Conservation (phyloP, 2,888 invertebrate species). For the Chalcosyrphus nemorum region DNA sequence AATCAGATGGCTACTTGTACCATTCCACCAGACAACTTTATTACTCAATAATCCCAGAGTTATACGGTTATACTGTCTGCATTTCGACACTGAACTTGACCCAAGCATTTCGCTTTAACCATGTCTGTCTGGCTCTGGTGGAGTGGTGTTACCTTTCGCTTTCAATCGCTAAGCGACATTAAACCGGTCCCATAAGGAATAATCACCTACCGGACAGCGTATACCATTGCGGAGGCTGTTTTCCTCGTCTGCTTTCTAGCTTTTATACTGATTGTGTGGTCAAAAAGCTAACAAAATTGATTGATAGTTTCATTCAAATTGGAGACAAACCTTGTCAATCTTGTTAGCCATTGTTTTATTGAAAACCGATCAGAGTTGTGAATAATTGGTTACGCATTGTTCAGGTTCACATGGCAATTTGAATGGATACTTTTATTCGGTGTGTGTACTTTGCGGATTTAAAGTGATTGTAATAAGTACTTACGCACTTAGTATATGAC, state of each 20-base stretch:
- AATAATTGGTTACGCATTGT: neutral
- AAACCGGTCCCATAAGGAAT: constrained; percentile 13
- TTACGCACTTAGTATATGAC: neutral
- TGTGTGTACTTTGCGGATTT: neutral
- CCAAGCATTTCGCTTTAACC: neutral
- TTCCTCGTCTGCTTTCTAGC: neutral
- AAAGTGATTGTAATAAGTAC: neutral
- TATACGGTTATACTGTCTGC: neutral
- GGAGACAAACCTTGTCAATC: constrained; percentile 12
- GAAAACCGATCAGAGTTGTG: neutral
- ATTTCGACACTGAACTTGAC: constrained; percentile 59
- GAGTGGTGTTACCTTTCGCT: neutral
- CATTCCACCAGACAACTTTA: neutral
- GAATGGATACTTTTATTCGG: neutral
- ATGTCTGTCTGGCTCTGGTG: no score
- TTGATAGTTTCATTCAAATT: constrained; percentile 26
- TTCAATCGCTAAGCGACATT: neutral
- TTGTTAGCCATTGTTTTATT: neutral
- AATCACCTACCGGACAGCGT: neutral
- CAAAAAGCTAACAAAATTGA: neutral
- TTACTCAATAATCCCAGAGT: neutral
- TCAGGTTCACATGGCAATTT: neutral
- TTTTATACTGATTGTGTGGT: neutral
- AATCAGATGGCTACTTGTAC: neutral
- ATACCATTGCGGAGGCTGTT: neutral